Conservation (phyloP, 2,113 vertebrate genomes). For the Ceyx cyanopectus region DNA sequence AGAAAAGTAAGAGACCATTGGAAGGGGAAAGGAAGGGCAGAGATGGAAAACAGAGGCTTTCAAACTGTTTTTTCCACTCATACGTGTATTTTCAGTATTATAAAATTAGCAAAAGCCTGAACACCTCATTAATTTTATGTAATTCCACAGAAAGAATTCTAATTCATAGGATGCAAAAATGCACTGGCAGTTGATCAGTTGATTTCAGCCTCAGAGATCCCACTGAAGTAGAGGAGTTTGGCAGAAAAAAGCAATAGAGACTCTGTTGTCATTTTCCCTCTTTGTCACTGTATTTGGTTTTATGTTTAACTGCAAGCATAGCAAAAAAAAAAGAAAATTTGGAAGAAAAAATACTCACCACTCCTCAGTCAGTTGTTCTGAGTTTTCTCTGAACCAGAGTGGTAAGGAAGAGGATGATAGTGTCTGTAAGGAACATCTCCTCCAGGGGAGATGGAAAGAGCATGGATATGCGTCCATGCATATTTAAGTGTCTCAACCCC, state of each 20-base stretch:
- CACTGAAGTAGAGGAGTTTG: neutral
- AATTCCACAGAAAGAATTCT: neutral
- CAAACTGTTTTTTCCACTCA: neutral
- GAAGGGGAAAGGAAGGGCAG: neutral
- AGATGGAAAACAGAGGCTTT: neutral
- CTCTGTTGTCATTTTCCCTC: neutral
- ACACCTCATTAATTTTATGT: neutral
- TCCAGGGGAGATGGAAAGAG: neutral
- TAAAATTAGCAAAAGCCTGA: neutral
- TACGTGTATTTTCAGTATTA: neutral
- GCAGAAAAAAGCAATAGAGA: neutral
- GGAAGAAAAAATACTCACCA: conserved; percentile 6
- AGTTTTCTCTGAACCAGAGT: neutral
- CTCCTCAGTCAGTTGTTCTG: neutral
- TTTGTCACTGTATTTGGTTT: neutral
- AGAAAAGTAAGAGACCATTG: neutral
- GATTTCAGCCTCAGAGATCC: neutral
- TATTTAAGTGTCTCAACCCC: neutral
- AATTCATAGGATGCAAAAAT: neutral
- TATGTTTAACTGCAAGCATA: neutral
- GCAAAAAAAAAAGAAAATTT: neutral
- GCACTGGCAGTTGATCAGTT: neutral
- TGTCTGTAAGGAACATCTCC: neutral
- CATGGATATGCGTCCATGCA: neutral
- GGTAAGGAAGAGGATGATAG: neutral